Evolutionary conservation across 1,140 invertebrate genomes (phyloP).

Genomic region (Penaeus chinensis): DNA sequence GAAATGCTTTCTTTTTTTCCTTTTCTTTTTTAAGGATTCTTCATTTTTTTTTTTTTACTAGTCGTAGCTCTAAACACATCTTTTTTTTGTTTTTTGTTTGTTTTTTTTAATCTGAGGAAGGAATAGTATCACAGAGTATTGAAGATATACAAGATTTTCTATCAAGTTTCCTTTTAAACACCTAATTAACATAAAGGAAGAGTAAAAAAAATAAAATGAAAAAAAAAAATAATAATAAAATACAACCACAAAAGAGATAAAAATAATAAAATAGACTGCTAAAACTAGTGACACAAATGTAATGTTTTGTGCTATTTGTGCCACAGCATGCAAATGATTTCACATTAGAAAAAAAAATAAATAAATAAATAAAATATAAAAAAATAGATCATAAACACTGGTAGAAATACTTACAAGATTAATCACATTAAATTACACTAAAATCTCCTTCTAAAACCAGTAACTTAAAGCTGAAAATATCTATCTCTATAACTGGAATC

Average conservation of each 20-base stretch:
- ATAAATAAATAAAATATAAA: not conserved
- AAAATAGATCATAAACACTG: not conserved
- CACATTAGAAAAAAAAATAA: not conserved
- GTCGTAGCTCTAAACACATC: not conserved
- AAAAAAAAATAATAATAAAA: conserved; percentile 3
- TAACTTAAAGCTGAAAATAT: too few species aligned
- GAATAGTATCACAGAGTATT: conserved; percentile 56
- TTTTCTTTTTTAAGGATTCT: too few species aligned
- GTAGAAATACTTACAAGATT: too few species aligned
- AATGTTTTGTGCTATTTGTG: not conserved
- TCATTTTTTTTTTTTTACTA: not conserved
- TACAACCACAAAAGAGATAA: conserved; percentile 32
- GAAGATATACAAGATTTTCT: conserved; percentile 30
- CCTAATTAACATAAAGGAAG: too few species aligned
- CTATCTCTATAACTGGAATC: too few species aligned
- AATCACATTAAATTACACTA: too few species aligned
- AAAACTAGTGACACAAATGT: not conserved
- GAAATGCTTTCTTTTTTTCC: too few species aligned
- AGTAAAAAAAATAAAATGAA: conserved; percentile 12
- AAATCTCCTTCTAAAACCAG: too few species aligned
- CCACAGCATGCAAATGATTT: not conserved
- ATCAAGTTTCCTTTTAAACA: too few species aligned
- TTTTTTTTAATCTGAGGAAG: conserved; percentile 25
- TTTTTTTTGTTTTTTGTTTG: not conserved
- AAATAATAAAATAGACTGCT: not conserved